These are phyloP conservation scores for Beris morrisii DNA, from an alignment of 2,888 invertebrate species.

Conservation along the genomic window DNA sequence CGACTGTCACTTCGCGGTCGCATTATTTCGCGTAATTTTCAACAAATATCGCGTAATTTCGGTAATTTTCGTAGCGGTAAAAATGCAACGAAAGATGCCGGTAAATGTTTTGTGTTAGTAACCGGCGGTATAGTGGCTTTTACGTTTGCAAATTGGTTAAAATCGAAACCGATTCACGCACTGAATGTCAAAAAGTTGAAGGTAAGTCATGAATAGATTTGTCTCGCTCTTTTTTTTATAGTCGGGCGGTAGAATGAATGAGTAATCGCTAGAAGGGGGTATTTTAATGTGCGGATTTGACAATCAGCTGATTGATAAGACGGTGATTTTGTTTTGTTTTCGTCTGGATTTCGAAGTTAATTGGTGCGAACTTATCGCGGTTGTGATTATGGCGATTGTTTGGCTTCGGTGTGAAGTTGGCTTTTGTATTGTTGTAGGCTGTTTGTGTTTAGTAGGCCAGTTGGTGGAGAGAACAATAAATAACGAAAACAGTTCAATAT, in stretches of 20 bases:
- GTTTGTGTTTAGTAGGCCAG: too few relatives aligned
- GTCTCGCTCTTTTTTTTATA: conserved; percentile 13
- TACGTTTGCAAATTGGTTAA: conserved; percentile 55
- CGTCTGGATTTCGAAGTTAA: neutral
- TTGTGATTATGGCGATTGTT: neutral
- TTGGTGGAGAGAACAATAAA: too few relatives aligned
- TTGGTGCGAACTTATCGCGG: neutral
- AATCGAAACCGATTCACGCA: conserved; percentile 57
- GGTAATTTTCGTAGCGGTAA: conserved; percentile 42
- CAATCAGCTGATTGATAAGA: conserved; percentile 20
- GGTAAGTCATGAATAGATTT: conserved; percentile 49
- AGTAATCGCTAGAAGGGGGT: too few relatives aligned
- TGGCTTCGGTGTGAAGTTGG: too few relatives aligned
- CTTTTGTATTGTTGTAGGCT: too few relatives aligned
- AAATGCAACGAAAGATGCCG: conserved; percentile 38
- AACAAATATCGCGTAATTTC: conserved; percentile 46
- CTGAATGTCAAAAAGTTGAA: conserved; percentile 56
- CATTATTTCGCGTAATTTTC: conserved; percentile 45
- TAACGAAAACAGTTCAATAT: too few relatives aligned
- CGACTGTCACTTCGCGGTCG: conserved; percentile 44
- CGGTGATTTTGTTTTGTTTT: conserved; percentile 1
- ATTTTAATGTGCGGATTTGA: neutral
- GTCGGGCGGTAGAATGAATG: too few relatives aligned
- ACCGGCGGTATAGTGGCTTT: conserved; percentile 57
- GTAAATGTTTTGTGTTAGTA: conserved; percentile 47